phyloP scores from a whole-genome alignment of 92 coral and sea anemone species.

The Metridium senile region DNA sequence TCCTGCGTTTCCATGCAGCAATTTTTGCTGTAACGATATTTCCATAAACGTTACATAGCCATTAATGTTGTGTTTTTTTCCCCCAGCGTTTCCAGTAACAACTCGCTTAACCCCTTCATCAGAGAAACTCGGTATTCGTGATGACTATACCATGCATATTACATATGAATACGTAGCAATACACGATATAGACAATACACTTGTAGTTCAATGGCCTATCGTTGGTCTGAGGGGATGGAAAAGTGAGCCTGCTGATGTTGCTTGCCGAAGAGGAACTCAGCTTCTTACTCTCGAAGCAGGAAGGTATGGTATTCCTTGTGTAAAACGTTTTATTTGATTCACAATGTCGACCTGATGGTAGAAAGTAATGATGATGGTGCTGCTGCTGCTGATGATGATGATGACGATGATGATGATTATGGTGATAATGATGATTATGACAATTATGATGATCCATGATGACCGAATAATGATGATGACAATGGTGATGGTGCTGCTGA shows the following conservation, averaged over 20 bases:
- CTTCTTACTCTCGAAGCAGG: constrained; percentile 70
- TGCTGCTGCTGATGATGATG: not conserved
- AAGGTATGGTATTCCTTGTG: constrained; percentile 34
- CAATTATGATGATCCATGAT: not conserved
- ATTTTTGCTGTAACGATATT: too few relatives aligned
- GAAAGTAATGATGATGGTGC: not conserved
- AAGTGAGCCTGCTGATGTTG: constrained; percentile 62
- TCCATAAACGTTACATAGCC: too few relatives aligned
- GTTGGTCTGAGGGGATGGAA: constrained; percentile 67
- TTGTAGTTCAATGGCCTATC: constrained; percentile 76
- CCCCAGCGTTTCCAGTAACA: constrained; percentile 64
- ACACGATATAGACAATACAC: constrained; percentile 32
- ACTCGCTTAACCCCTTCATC: constrained; percentile 79
- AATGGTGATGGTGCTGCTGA: not conserved
- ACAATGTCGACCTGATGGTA: not conserved
- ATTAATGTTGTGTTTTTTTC: not conserved
- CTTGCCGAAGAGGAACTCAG: constrained; percentile 56
- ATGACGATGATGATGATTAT: not conserved
- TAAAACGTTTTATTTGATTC: too few relatives aligned
- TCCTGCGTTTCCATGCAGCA: too few relatives aligned
- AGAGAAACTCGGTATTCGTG: constrained; percentile 75
- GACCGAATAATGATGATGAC: not conserved
- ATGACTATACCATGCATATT: constrained; percentile 55
- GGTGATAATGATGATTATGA: not conserved
- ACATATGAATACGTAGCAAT: constrained; percentile 56